Conservation (phyloP, 2,113 vertebrate species). For the Ardeotis arabs region DNA sequence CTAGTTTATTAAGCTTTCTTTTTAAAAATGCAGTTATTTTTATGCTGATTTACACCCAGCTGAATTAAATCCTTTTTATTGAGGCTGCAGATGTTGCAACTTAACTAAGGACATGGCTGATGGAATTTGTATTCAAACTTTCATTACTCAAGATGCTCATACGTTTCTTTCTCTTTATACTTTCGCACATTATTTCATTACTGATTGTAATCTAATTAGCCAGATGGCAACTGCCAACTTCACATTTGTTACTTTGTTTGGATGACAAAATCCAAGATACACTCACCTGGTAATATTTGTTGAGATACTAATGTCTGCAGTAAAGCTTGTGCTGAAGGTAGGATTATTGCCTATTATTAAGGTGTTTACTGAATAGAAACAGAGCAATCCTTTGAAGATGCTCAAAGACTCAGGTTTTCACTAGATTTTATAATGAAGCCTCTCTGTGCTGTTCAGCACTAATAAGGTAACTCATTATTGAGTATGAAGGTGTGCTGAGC, state of each 20-base stretch:
- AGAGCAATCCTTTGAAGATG: not conserved
- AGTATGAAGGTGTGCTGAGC: not conserved
- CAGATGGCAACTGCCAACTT: slow-evolving; percentile 1
- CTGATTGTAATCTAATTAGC: not conserved
- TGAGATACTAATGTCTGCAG: not conserved
- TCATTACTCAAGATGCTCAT: not conserved
- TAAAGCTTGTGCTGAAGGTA: not conserved
- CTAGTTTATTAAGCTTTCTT: not conserved
- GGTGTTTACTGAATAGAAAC: not conserved
- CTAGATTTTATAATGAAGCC: not conserved
- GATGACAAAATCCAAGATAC: not conserved
- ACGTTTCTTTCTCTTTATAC: not conserved
- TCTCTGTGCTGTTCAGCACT: not conserved
- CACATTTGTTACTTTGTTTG: not conserved
- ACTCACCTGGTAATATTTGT: not conserved
- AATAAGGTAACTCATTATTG: not conserved
- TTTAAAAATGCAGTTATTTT: not conserved
- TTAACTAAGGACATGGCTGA: not conserved
- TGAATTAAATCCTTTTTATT: not conserved
- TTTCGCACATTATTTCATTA: not conserved
- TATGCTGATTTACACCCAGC: not conserved
- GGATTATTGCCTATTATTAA: not conserved
- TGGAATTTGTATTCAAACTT: not conserved
- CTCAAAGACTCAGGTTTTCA: not conserved
- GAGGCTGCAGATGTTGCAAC: not conserved